Evolutionary conservation across 2,888 invertebrate species (phyloP).

Genomic region (Rugalucina vietnamica): DNA sequence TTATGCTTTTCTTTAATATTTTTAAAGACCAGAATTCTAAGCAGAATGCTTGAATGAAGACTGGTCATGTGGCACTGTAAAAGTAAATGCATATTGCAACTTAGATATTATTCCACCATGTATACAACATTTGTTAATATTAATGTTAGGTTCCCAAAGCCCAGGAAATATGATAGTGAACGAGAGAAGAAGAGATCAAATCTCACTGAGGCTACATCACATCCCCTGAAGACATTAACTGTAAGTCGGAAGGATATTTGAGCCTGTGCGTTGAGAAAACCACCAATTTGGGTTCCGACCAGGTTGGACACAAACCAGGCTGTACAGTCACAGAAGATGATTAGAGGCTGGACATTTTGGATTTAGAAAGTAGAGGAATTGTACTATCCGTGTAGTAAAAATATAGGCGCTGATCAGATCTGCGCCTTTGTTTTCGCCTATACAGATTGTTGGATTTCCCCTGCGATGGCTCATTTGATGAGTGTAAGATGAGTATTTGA

Average conservation of each 20-base stretch:
- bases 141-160: constrained; percentile 75
- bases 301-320: neutral
- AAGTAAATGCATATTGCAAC: too few relatives aligned
- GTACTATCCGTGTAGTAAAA: neutral
- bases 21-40: too few relatives aligned
- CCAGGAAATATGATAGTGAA: constrained; percentile 79
- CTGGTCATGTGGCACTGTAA: too few relatives aligned
- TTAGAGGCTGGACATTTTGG: neutral
- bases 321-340: neutral
- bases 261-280: neutral
- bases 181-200: constrained; percentile 60
- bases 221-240: constrained; percentile 82
- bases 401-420: neutral
- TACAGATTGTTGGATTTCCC: too few relatives aligned
- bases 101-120: neutral
- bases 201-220: constrained; percentile 73
- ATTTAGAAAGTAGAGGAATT: neutral
- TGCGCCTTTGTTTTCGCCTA: neutral
- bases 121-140: neutral
- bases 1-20: too few relatives aligned
- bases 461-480: too few relatives aligned
- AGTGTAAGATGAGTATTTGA: too few relatives aligned
- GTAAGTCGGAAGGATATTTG: constrained; percentile 64
- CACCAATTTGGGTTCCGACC: neutral
- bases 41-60: too few relatives aligned